A percentile compares a stretch with the other conserved stretches of the same genome.
phyloP scores from a whole-genome alignment of 2,888 invertebrate genomes.

The Myathropa florea region DNA sequence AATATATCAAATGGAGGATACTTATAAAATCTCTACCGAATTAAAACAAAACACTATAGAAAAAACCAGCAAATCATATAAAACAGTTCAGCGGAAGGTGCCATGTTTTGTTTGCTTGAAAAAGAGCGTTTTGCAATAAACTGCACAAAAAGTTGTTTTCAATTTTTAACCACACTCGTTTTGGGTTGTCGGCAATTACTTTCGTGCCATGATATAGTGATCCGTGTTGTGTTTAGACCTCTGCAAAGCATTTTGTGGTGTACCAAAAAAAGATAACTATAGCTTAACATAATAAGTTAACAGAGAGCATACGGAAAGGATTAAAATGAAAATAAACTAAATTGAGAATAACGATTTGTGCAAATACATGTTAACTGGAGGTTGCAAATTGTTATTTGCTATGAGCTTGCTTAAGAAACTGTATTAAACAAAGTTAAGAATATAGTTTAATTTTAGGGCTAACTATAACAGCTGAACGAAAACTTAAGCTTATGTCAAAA shows the following conservation, averaged over 20 bases:
- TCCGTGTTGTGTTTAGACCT: slow-evolving; percentile 38
- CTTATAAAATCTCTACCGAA: slow-evolving; percentile 79
- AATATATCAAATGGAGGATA: background rate
- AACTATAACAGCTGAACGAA: too few species aligned
- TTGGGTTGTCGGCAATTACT: background rate
- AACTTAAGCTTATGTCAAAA: too few species aligned
- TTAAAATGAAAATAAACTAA: slow-evolving; percentile 72
- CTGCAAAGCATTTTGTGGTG: background rate
- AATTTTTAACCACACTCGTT: slow-evolving; percentile 74
- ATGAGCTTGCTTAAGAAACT: too few species aligned
- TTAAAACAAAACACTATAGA: slow-evolving; percentile 71
- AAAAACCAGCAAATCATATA: slow-evolving; percentile 60
- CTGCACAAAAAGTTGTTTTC: slow-evolving; percentile 80
- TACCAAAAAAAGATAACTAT: background rate
- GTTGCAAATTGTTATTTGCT: background rate
- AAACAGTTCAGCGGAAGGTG: slow-evolving; percentile 3
- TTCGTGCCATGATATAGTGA: slow-evolving; percentile 32
- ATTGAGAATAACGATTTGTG: slow-evolving; percentile 81
- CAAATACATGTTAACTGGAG: slow-evolving; percentile 76
- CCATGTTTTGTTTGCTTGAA: background rate
- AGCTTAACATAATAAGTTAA: slow-evolving; percentile 1
- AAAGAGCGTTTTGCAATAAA: slow-evolving; percentile 74
- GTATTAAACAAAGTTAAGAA: too few species aligned
- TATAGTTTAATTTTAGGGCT: too few species aligned
- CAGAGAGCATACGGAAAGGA: background rate